These are phyloP conservation scores for Eilema caniola DNA, from an alignment of 2,888 invertebrate species.

Conservation along the genomic window DNA sequence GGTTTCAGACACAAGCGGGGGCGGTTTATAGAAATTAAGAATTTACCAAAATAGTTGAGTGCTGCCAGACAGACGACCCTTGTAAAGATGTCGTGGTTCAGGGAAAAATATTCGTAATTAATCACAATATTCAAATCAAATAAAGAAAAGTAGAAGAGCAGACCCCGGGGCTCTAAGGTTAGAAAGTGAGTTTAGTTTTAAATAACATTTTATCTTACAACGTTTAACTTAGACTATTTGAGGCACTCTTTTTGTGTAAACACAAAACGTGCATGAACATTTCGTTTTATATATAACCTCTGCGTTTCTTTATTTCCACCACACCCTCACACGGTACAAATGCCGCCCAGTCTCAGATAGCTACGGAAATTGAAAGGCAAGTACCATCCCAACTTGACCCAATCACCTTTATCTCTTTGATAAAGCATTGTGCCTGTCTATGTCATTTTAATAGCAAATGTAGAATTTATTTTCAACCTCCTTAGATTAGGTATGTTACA, in stretches of 20 bases:
- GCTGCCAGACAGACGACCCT: too few species aligned
- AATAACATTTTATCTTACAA: too few species aligned
- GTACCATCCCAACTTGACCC: slow-evolving; percentile 57
- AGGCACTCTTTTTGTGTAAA: too few species aligned
- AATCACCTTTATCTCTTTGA: slow-evolving; percentile 41
- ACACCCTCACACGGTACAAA: slow-evolving; percentile 27
- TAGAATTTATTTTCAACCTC: slow-evolving; percentile 17
- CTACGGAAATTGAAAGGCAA: slow-evolving; percentile 67
- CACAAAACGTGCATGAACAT: too few species aligned
- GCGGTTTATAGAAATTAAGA: slow-evolving; percentile 9
- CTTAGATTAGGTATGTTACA: slow-evolving; percentile 4
- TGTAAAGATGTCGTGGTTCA: too few species aligned
- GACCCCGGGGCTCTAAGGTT: too few species aligned
- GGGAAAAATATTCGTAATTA: too few species aligned
- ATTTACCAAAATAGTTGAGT: too few species aligned
- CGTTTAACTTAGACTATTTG: too few species aligned
- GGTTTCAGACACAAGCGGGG: slow-evolving; percentile 11
- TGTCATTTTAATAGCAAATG: slow-evolving; percentile 23
- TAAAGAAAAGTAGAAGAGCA: too few species aligned
- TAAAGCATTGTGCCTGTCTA: slow-evolving; percentile 30
- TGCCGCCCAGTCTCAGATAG: slow-evolving; percentile 30
- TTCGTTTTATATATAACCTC: not conserved
- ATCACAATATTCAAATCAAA: too few species aligned
- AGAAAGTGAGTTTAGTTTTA: too few species aligned
- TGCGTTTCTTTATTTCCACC: slow-evolving; percentile 13